A percentile compares a stretch with the other conserved stretches of the same genome.
Evolutionary conservation across 23 tunicate genomes (phyloP).

Genomic region (Trididemnum miniatum): DNA sequence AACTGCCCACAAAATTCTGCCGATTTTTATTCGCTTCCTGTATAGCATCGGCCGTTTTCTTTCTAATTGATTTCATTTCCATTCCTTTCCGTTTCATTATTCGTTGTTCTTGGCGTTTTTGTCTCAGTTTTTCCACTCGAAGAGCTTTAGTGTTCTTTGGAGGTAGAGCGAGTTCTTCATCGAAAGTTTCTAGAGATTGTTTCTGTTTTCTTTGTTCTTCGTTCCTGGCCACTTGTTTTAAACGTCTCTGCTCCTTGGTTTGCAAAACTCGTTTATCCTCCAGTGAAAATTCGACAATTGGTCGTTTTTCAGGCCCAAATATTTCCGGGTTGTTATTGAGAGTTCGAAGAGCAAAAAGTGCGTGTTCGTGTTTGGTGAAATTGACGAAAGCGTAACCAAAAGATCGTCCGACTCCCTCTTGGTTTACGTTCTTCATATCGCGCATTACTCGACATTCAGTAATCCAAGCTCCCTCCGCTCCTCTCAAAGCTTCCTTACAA

Average conservation of each 20-base stretch:
- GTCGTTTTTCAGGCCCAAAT: constrained; percentile 80
- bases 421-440: constrained; percentile 51
- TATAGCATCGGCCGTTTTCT: not conserved
- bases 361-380: constrained; percentile 82
- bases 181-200: not conserved
- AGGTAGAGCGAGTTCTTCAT: not conserved
- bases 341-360: constrained; percentile 68
- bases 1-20: constrained; percentile 56
- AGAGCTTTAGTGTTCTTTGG: constrained; percentile 1
- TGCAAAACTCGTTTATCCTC: constrained; percentile 84
- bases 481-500: constrained; percentile 37
- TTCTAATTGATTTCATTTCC: no score
- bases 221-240: constrained; percentile 50
- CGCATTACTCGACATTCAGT: constrained; percentile 78
- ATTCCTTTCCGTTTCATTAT: no score
- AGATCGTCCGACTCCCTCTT: constrained; percentile 61
- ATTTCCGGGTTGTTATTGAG: constrained; percentile 94
- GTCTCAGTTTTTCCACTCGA: constrained; percentile 5
- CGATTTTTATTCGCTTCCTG: constrained; percentile 17
- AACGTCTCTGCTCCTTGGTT: constrained; percentile 46
- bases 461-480: constrained; percentile 27
- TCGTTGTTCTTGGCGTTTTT: not conserved
- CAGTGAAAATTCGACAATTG: constrained; percentile 96
- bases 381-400: constrained; percentile 90
- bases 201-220: constrained; percentile 7